phyloP scores from a whole-genome alignment of 2,888 invertebrate species.

The Deladenus siricidicola region DNA sequence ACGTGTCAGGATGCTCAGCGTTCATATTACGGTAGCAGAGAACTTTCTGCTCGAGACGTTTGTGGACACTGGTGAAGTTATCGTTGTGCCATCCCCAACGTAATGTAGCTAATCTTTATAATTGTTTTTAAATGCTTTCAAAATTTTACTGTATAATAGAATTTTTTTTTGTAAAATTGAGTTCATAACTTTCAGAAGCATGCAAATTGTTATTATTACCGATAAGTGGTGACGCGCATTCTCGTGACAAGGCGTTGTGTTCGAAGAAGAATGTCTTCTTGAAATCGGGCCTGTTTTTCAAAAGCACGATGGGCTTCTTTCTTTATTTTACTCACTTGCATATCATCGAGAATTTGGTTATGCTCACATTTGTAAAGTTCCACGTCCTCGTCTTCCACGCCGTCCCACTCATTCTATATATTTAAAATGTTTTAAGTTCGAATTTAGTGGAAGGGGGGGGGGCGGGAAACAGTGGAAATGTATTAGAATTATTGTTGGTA shows the following conservation, averaged over 20 bases:
- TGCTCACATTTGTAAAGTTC: constrained; percentile 23
- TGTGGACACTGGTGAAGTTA: constrained; percentile 37
- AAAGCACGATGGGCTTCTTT: constrained; percentile 45
- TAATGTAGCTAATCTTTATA: not conserved
- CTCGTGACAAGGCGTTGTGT: constrained; percentile 40
- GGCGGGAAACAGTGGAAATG: no score
- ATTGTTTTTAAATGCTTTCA: no score
- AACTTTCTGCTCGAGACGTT: constrained; percentile 27
- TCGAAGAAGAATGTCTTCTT: constrained; percentile 48
- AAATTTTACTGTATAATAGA: no score
- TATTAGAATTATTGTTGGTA: no score
- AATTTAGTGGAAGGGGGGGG: no score
- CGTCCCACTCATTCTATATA: no score
- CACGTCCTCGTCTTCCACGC: constrained; percentile 18
- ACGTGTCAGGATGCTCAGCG: constrained; percentile 27
- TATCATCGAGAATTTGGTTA: constrained; percentile 29
- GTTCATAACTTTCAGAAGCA: no score
- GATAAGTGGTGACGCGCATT: constrained; percentile 30
- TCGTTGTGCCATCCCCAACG: constrained; percentile 46
- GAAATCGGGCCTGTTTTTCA: constrained; percentile 49
- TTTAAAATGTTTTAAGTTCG: no score
- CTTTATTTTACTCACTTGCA: constrained; percentile 36
- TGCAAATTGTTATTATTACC: no score
- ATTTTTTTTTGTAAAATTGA: no score
- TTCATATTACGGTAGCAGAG: constrained; percentile 29